These are phyloP conservation scores for Nothobranchius kuhntae DNA, from an alignment of 2,113 vertebrate species.

Conservation along the genomic window DNA sequence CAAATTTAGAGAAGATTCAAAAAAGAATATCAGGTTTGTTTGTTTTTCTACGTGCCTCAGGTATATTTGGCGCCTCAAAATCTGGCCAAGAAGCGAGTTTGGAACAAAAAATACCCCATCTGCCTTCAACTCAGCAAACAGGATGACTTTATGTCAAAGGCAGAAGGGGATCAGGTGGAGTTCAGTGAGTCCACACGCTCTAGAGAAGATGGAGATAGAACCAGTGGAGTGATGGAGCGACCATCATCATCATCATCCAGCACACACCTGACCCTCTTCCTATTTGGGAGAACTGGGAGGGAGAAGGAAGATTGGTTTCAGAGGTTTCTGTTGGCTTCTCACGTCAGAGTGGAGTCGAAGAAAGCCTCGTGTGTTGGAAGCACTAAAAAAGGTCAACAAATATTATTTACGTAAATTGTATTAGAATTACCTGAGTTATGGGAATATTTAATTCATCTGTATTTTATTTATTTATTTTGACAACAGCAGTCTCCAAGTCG, in stretches of 20 bases:
- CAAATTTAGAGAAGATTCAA: background rate
- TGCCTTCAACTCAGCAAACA: conserved; percentile 93
- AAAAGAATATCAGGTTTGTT: background rate
- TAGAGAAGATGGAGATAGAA: conserved; percentile 9
- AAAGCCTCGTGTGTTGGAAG: conserved; percentile 72
- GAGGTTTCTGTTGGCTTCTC: conserved; percentile 88
- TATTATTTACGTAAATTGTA: too few species aligned
- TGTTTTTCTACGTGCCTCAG: conserved; percentile 63
- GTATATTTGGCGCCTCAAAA: conserved; percentile 89
- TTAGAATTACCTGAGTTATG: background rate
- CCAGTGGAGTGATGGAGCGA: conserved; percentile 41
- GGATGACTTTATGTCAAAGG: conserved; percentile 96
- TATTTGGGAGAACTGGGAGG: conserved; percentile 94
- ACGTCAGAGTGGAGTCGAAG: conserved; percentile 82
- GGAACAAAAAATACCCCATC: conserved; percentile 99
- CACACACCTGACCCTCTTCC: conserved; percentile 85
- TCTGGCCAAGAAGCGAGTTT: conserved; percentile 92
- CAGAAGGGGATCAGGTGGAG: conserved; percentile 81
- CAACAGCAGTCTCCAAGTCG: conserved; percentile 68
- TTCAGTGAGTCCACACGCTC: conserved; percentile 71
- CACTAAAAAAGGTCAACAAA: conserved; percentile 79
- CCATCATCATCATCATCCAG: conserved; percentile 56
- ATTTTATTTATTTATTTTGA: background rate
- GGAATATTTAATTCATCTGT: too few species aligned
- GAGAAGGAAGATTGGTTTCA: conserved; percentile 99